Evolutionary conservation across 2,113 vertebrate species (phyloP).

Genomic region (Erpornis zantholeuca): DNA sequence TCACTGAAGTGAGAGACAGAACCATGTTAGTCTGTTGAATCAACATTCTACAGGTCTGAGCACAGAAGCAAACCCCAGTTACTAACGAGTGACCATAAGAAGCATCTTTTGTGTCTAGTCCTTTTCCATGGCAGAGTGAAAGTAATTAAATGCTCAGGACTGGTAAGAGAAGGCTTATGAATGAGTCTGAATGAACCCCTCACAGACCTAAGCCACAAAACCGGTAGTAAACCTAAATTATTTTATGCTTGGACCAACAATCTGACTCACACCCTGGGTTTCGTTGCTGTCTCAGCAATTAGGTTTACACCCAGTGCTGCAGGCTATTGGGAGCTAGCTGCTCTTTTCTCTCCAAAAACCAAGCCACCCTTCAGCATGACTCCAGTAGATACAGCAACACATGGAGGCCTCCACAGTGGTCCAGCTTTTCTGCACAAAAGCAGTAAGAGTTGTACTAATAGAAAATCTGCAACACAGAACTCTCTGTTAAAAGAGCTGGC

Average conservation of each 20-base stretch:
- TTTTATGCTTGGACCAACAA: neutral
- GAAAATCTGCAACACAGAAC: neutral
- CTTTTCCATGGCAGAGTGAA: neutral
- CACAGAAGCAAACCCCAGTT: neutral
- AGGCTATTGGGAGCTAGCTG: neutral
- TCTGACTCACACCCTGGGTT: neutral
- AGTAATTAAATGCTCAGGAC: neutral
- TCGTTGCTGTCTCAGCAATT: neutral
- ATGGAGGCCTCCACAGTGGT: neutral
- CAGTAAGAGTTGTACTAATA: neutral
- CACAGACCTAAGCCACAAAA: neutral
- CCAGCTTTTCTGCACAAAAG: neutral
- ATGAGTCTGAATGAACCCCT: neutral
- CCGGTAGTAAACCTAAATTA: neutral
- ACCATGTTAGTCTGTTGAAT: neutral
- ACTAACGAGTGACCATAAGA: neutral
- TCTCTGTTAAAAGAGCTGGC: neutral
- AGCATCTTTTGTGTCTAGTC: neutral
- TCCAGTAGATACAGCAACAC: neutral
- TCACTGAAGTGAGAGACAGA: neutral
- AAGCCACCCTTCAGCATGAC: neutral
- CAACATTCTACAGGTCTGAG: neutral
- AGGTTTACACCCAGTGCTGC: neutral
- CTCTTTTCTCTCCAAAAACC: neutral
- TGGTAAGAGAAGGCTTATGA: neutral